These are phyloP conservation scores for Lomographa bimaculata DNA, from an alignment of 2,888 invertebrate genomes.

Conservation along the genomic window DNA sequence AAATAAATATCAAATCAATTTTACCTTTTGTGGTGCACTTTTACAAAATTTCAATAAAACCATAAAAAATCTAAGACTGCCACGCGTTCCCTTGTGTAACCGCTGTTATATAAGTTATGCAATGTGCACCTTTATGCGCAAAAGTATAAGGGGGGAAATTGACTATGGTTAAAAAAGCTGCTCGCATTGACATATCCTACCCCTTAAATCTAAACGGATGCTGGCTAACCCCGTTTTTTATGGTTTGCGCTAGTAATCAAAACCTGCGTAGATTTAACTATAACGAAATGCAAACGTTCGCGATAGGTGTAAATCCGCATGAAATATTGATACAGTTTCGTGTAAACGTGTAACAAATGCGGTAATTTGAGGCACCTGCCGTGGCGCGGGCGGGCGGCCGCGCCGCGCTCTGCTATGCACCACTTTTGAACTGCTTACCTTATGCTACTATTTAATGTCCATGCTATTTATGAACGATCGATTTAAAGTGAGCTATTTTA, in stretches of 20 bases:
- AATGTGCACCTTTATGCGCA: no score
- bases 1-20: no score
- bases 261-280: conserved; percentile 54
- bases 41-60: no score
- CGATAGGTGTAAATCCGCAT: conserved; percentile 79
- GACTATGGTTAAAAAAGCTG: no score
- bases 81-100: no score
- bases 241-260: conserved; percentile 35
- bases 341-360: conserved; percentile 84
- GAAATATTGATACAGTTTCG: conserved; percentile 84
- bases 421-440: conserved; percentile 72
- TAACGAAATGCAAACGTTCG: conserved; percentile 72
- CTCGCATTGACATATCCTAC: no score
- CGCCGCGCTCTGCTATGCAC: conserved; percentile 60
- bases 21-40: no score
- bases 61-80: no score
- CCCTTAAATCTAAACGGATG: conserved; percentile 16
- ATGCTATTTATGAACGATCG: conserved; percentile 45
- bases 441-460: conserved; percentile 52
- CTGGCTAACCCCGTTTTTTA: conserved; percentile 8
- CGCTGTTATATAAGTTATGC: no score
- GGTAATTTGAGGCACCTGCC: conserved; percentile 82
- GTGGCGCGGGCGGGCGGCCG: conserved; percentile 48
- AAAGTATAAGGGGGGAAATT: no score
- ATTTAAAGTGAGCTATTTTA: conserved; percentile 19